phyloP scores from a whole-genome alignment of 53 echinoderm and acorn worm genomes.

The Holothuria scabra region DNA sequence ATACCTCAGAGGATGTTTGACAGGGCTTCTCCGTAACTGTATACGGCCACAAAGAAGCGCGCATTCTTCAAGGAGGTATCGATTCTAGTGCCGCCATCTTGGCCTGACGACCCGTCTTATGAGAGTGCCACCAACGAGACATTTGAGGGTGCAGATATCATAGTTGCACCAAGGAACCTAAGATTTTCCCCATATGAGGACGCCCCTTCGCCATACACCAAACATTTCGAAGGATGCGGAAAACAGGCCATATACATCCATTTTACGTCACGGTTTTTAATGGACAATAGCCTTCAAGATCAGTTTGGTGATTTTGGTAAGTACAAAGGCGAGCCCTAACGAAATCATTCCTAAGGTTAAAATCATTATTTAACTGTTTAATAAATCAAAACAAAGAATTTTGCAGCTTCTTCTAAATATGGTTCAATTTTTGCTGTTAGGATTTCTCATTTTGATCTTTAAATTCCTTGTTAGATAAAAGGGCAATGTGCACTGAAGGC shows the following conservation, averaged over 20 bases:
- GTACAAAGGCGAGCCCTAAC: not conserved
- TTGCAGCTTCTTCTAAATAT: too few relatives aligned
- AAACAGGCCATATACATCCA: constrained; percentile 56
- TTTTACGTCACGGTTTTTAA: constrained; percentile 42
- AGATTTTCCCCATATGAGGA: constrained; percentile 48
- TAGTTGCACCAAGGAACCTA: constrained; percentile 66
- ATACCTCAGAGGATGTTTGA: constrained; percentile 54
- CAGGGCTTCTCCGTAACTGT: constrained; percentile 51
- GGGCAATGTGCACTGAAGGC: too few relatives aligned
- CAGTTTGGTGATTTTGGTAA: constrained; percentile 57
- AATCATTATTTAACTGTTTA: too few relatives aligned
- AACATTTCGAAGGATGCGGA: constrained; percentile 67
- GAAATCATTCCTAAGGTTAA: too few relatives aligned
- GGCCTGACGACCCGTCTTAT: constrained; percentile 52
- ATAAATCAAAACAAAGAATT: too few relatives aligned
- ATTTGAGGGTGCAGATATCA: constrained; percentile 62
- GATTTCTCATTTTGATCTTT: too few relatives aligned
- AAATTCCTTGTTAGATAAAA: too few relatives aligned
- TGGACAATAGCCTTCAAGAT: constrained; percentile 7
- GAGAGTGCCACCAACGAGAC: constrained; percentile 48
- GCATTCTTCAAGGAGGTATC: constrained; percentile 60
- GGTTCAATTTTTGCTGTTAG: too few relatives aligned
- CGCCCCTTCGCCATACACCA: constrained; percentile 41
- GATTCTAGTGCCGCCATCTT: constrained; percentile 54
- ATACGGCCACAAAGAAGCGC: constrained; percentile 53